Evolutionary conservation across 2,888 invertebrate species (phyloP), one percentile per base, ranked within the genome.

Genomic region (Hipparchia sbordonii): DNA sequence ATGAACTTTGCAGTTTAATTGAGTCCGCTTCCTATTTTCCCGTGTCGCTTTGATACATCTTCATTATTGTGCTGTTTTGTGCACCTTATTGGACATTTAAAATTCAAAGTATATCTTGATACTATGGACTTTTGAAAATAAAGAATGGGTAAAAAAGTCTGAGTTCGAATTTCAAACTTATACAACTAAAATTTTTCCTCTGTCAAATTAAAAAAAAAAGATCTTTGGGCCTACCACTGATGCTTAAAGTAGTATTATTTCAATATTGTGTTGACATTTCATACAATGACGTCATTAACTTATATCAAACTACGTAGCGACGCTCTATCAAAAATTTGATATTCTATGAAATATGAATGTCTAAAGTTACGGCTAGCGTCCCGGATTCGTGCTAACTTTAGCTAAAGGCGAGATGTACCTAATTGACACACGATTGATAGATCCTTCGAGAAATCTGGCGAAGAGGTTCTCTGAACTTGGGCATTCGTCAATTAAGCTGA

Each of bases 1-100:
- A 78, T 78, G 80, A 79, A 78, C 80, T 81, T 65, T 48, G 48
- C 61, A 46, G 65, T 82, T 88, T 84, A 87, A 87, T 87, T 88
- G 85, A 84, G 81, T 85, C 79, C 79, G 80, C 79, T 79, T 82
- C 79, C 76, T 83, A 86, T 87, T 78, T 76, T 23, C n/a, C 67
- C 2, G 51, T 61, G 60, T 52, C 39, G 60, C 39, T 61, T 52
- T 52, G 69, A 39, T 46, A 61, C 51, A 33, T 60, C 52, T 59
- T 59, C 51, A 66, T 59, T 61, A 45, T 62, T 56, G n/a, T 45
- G 61, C 7, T 48, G 60, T 48, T 59, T 23, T 62, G 69, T 69
- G n/a, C 13, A 6, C 39, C 3, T 45, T 45, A 51, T 51, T 3
- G 51, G 51, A 10, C 51, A 51, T 10, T 51, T 51, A 10, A 12